Percentiles rank a stretch among this genome's conserved stretches.
Evolutionary conservation across 2,888 invertebrate genomes (phyloP).

Genomic region (Lasiommata megera): DNA sequence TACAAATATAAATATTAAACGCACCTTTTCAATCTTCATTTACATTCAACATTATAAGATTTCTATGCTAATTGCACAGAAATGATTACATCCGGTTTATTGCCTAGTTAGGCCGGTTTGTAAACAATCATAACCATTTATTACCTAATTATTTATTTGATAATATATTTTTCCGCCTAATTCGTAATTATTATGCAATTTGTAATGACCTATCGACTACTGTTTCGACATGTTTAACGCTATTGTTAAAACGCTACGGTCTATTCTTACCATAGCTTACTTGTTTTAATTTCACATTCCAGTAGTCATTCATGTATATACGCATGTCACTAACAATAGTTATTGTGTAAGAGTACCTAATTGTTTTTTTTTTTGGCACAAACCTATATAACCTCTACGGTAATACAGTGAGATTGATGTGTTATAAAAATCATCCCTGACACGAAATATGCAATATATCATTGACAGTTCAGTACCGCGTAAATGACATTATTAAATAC

Average conservation of each 20-base stretch:
- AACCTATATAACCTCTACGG: neutral
- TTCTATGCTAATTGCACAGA: neutral
- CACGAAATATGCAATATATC: too few relatives aligned
- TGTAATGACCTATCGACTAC: constrained; percentile 19
- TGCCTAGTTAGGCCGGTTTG: neutral
- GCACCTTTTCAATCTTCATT: neutral
- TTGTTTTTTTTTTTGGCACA: neutral
- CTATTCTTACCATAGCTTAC: constrained; percentile 9
- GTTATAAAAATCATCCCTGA: neutral
- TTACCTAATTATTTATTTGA: constrained; percentile 11
- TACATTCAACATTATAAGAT: neutral
- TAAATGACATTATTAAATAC: too few relatives aligned
- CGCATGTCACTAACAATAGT: constrained; percentile 7
- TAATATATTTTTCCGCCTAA: constrained; percentile 15
- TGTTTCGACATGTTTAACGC: constrained; percentile 32
- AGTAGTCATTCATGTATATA: neutral
- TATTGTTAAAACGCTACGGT: constrained; percentile 27
- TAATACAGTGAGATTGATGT: neutral
- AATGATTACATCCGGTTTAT: neutral
- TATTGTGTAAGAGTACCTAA: constrained; percentile 1
- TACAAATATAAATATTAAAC: too few relatives aligned
- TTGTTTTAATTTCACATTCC: constrained; percentile 16
- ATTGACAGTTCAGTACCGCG: too few relatives aligned
- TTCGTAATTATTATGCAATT: constrained; percentile 27
- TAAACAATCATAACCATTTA: constrained; percentile 8